These are phyloP conservation scores for Furcula furcula DNA, from an alignment of 2,888 invertebrate species.

Conservation along the genomic window DNA sequence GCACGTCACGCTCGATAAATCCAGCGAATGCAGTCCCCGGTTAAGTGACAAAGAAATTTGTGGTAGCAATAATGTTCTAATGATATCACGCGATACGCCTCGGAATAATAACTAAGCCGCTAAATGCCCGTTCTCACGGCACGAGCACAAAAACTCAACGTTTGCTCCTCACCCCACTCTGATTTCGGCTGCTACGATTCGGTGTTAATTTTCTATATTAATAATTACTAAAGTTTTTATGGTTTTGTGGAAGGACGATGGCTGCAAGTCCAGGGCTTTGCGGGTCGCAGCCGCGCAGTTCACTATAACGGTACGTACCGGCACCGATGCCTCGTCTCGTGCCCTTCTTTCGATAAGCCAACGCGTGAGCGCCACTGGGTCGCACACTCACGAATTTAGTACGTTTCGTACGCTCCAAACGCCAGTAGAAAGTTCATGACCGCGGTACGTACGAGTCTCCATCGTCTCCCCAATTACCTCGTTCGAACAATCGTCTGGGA, in stretches of 20 bases:
- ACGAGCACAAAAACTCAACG: slow-evolving; percentile 33
- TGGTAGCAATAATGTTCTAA: slow-evolving; percentile 61
- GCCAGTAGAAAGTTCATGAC: slow-evolving; percentile 29
- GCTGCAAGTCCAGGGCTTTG: slow-evolving; percentile 24
- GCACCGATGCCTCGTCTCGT: slow-evolving; percentile 37
- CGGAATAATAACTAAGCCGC: slow-evolving; percentile 54
- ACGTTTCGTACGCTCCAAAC: slow-evolving; percentile 18
- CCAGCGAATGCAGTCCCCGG: slow-evolving; percentile 49
- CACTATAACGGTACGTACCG: slow-evolving; percentile 59
- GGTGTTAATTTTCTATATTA: slow-evolving; percentile 47
- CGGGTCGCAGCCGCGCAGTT: slow-evolving; percentile 37
- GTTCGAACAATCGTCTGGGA: slow-evolving; percentile 63
- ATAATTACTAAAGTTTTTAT: slow-evolving; percentile 48
- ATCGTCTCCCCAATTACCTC: slow-evolving; percentile 63
- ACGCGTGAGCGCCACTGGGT: not conserved
- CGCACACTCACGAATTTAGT: slow-evolving; percentile 4
- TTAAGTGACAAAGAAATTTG: slow-evolving; percentile 69
- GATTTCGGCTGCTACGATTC: slow-evolving; percentile 43
- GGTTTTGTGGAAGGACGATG: slow-evolving; percentile 29
- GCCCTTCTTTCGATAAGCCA: slow-evolving; percentile 34
- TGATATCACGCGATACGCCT: slow-evolving; percentile 63
- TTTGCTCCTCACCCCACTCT: slow-evolving; percentile 38
- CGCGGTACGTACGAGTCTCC: slow-evolving; percentile 40
- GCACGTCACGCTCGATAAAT: slow-evolving; percentile 56
- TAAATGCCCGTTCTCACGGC: slow-evolving; percentile 61